Evolutionary conservation across 2,888 invertebrate genomes (phyloP).

Genomic region (Morpho achilles): DNA sequence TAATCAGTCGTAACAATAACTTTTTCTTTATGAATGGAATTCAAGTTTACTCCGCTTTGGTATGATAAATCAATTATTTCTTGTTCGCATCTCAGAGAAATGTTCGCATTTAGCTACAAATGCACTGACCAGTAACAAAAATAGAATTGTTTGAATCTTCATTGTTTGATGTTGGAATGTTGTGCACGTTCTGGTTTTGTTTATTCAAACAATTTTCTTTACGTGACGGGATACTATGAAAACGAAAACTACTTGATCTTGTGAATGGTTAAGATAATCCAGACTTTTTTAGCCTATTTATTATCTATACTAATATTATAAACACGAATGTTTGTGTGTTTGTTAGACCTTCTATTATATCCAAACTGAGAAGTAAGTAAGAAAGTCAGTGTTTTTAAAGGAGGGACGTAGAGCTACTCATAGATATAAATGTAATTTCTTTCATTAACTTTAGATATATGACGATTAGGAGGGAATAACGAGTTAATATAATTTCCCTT

Average conservation of each 20-base stretch:
- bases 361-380: no score
- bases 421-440: no score
- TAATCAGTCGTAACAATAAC: no score
- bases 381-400: no score
- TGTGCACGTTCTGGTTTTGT: slow-evolving; percentile 21
- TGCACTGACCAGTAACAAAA: slow-evolving; percentile 30
- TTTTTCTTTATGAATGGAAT: slow-evolving; percentile 44
- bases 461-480: not conserved
- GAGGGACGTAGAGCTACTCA: no score
- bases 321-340: no score
- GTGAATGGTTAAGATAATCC: no score
- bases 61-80: slow-evolving; percentile 39
- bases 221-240: slow-evolving; percentile 17
- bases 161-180: slow-evolving; percentile 29
- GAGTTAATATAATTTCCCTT: not conserved
- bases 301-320: no score
- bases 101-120: slow-evolving; percentile 34
- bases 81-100: slow-evolving; percentile 39
- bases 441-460: not conserved
- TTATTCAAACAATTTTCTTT: slow-evolving; percentile 26
- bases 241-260: slow-evolving; percentile 16
- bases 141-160: slow-evolving; percentile 30
- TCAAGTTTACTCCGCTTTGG: slow-evolving; percentile 33
- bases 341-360: no score
- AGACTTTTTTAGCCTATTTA: no score